Percentiles rank a stretch among this genome's conserved stretches.
These are phyloP conservation scores for Bellardia pandia DNA, from an alignment of 2,888 invertebrate genomes.

Conservation along the genomic window DNA sequence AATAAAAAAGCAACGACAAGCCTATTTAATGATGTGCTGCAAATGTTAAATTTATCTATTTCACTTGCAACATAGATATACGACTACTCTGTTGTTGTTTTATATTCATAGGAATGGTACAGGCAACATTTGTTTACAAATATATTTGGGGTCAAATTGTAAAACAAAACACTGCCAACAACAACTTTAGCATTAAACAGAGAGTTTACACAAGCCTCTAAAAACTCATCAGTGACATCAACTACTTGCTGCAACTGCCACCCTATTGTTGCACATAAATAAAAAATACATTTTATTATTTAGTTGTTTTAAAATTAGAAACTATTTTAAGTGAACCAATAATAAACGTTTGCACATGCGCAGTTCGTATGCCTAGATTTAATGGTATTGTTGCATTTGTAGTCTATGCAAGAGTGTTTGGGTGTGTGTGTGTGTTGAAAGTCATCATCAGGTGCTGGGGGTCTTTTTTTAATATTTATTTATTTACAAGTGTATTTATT, in stretches of 20 bases:
- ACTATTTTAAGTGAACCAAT: constrained; percentile 65
- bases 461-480: constrained; percentile 64
- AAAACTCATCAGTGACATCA: constrained; percentile 20
- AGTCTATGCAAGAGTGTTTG: not conserved
- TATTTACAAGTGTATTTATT: constrained; percentile 60
- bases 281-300: constrained; percentile 23
- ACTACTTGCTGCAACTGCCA: constrained; percentile 19
- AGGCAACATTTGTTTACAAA: constrained; percentile 63
- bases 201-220: not conserved
- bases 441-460: constrained; percentile 71
- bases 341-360: constrained; percentile 71
- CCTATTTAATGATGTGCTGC: constrained; percentile 65
- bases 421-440: not conserved
- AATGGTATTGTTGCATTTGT: not conserved
- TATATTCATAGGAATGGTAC: not conserved
- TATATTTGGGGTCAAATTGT: constrained; percentile 60
- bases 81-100: not conserved
- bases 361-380: constrained; percentile 23
- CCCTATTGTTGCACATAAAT: constrained; percentile 51
- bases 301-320: constrained; percentile 67
- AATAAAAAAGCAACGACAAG: constrained; percentile 21
- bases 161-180: constrained; percentile 27
- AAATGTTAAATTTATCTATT: constrained; percentile 55
- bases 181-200: not conserved
- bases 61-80: not conserved